Evolutionary conservation across 2,888 invertebrate genomes (phyloP).

Genomic region (Magallana nippona): DNA sequence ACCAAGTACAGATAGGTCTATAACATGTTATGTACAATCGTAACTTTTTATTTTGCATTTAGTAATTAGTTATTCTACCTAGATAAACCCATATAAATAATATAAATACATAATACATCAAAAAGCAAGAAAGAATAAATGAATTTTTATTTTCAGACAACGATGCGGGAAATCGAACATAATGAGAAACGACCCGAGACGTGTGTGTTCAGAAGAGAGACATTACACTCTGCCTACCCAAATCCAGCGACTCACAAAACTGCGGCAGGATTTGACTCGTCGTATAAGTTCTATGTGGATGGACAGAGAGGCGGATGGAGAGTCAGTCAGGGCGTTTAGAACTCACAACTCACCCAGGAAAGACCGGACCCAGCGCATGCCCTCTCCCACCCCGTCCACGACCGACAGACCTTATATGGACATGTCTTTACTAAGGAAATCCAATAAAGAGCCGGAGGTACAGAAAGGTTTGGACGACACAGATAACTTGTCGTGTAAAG

Average conservation of each 20-base stretch:
- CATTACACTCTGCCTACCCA: constrained; percentile 4
- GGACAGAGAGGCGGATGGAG: constrained; percentile 1
- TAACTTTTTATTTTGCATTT: no score
- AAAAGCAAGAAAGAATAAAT: neutral
- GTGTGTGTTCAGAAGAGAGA: neutral
- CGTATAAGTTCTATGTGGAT: neutral
- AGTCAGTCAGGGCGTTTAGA: neutral
- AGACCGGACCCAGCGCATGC: constrained; percentile 7
- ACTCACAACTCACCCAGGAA: neutral
- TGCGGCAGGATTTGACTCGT: neutral
- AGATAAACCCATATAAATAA: no score
- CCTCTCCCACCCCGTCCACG: neutral
- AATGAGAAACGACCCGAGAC: neutral
- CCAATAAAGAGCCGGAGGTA: neutral
- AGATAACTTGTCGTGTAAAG: neutral
- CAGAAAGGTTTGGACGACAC: neutral
- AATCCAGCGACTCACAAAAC: neutral
- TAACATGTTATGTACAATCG: no score
- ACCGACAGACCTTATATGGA: constrained; percentile 17
- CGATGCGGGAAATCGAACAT: neutral
- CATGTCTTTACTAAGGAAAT: neutral
- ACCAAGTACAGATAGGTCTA: no score
- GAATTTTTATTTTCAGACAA: neutral
- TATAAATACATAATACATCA: no score
- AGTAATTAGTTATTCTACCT: no score